A percentile compares a stretch with the other conserved stretches of the same genome.
Conservation (phyloP, 2,113 vertebrate species). For the Delphinapterus leucas region DNA sequence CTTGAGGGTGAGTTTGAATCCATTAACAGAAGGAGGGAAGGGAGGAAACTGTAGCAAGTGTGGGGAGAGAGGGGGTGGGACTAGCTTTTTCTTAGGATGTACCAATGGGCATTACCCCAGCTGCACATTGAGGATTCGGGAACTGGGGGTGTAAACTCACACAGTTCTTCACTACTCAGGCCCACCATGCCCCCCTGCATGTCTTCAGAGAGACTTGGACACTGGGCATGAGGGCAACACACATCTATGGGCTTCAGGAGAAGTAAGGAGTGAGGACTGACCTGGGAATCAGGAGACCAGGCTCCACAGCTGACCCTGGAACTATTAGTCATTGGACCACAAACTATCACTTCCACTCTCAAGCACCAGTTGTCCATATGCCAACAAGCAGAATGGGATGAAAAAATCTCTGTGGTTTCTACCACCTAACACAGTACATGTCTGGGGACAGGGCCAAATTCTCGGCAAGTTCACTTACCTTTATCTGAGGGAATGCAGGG, state of each 20-base stretch:
- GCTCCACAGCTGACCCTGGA: background rate
- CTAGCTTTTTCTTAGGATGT: background rate
- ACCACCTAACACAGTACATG: background rate
- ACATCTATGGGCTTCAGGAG: background rate
- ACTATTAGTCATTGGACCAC: background rate
- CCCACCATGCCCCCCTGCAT: background rate
- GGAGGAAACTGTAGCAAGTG: background rate
- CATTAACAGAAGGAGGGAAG: background rate
- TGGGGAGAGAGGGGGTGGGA: background rate
- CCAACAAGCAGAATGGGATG: background rate
- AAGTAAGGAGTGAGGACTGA: background rate
- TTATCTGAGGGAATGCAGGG: background rate
- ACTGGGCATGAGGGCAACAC: background rate
- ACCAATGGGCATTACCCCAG: background rate
- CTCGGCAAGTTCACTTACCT: background rate
- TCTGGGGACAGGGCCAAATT: background rate
- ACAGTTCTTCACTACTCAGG: background rate
- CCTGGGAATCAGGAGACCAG: background rate
- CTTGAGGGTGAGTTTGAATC: background rate
- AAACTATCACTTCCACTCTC: background rate
- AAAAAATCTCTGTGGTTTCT: background rate
- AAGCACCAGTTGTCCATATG: background rate
- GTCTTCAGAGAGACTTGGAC: background rate
- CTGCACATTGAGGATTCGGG: background rate
- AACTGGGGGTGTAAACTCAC: background rate